Evolutionary conservation across 1,140 invertebrate species (phyloP), one percentile per base, ranked within the genome.

Genomic region (Drosophila pruinosa): DNA sequence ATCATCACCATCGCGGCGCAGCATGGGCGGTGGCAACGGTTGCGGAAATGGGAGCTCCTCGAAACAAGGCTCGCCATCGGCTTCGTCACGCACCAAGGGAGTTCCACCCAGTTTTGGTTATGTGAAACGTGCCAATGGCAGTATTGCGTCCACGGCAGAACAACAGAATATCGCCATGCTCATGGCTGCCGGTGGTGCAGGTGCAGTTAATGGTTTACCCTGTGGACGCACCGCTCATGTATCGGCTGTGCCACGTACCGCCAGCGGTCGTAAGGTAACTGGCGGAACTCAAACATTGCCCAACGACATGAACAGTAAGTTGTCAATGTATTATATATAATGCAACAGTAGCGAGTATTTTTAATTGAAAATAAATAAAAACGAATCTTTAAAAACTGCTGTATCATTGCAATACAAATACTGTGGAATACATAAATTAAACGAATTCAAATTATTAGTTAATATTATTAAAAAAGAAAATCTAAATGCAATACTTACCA

Each of bases 201-300:
- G 86, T 21, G 78, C 85, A 4, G 50, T 73, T 24, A 89, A 89
- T 63, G 78, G 75, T 0, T 36, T 81, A 26, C 73, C 85, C 41
- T 77, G 82, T 26, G 93, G 93, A 15, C 92, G 96, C 81, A 96
- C 96, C 1, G 96, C 96, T 50, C 95, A 97, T 92, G 95, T 97
- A 4, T 96, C 96, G 36, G 95, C 95, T 1, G 96, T 97, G 14
- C 96, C 96, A 4, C 92, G 96, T 77, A 96, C 96, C 0, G 76
- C 73, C 91, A 94, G 94, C 12, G 97, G 97, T 92, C 95, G 97
- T 4, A 96, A 97, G 92, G 94, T 96, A 0, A 97, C 96, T 4
- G 96, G 96, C 10, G 96, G 96, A 4, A 97, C 96, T 0, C 97
- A 97, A 91, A 97, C 97, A 0, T 94, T 95, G 79, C 96, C 96